Evolutionary conservation across 2,113 vertebrate genomes (phyloP), one percentile per base, ranked within the genome.

Genomic region (Vimba vimba): DNA sequence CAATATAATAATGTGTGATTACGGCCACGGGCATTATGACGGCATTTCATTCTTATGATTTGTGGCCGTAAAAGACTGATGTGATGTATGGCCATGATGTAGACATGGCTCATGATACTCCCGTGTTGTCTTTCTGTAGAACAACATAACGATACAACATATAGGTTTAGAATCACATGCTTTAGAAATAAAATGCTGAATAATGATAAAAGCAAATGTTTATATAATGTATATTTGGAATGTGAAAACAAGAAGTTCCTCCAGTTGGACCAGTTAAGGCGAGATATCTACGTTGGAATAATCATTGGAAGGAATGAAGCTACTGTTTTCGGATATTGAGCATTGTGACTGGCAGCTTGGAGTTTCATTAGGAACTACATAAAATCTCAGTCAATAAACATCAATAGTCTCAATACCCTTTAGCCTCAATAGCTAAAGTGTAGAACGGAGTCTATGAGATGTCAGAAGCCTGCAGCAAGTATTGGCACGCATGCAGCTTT

Each of bases 41-140:
- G 84, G 82, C 84, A 85, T 88, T 88, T 85, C 84, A 90, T 87
- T 87, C 76, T 78, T n/a, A 78, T 62, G 60, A 76, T 78, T 52
- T 33, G 19, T 71, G 68, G n/a, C 86, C 74, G 30, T 82, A 55
- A 79, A 74, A 79, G 68, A 83, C 17, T 55, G 43, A 83, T 25
- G n/a, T 88, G 79, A 87, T 83, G 87, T 81, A 86, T 87, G 78
- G 33, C 25, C 45, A 52, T 62, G 30, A 85, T 83, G 64, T 85
- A 79, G 36, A 57, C 52, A 83, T 77, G 27, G 43, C 55, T 77
- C 52, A 55, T 73, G 36, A 23, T 55, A 79, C 60, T 62, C 23
- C 55, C 81, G 79, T 76, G 43, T 64, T 89, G 78, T 66, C 33
- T 43, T 59, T 50, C 36, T 71, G 36, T 60, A 84, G 50, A 60